Base-by-base conservation (phyloP, 2,113 vertebrate species). In the Furnarius figulus region DNA sequence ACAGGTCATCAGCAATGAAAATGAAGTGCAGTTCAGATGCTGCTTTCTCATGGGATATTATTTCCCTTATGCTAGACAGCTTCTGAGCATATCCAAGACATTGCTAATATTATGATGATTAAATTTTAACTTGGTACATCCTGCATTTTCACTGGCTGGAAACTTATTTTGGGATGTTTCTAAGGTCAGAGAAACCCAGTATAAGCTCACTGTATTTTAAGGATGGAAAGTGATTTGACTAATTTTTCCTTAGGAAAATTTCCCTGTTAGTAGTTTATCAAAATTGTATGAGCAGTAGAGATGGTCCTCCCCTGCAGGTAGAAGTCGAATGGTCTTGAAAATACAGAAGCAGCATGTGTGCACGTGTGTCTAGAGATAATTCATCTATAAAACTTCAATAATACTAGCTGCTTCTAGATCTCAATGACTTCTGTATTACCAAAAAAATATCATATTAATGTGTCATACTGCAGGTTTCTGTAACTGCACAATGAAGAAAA, bases 91-190 rank as follows among this genome's bases (percentile, higher is more conserved):
- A 84, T 53, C 31, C 31, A 67, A 86, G 53, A 46, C 3, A 47
- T 61, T 68, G 18, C 11, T 85, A 73, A 66, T 73, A 27, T 72
- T 82, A 53, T 12, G 31, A 56, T 76, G 56, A 75, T 78, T 79
- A 37, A 79, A 78, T 92, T 86, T 82, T 90, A 72, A 68, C 30
- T 81, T 61, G 49, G 24, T 82, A 42, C 35, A 52, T 75, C 46
- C 70, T 76, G 6, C 25, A 39, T 85, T 90, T 91, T 63, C 39
- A 65, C 46, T 52, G 27, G 25, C 30, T 68, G 86, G 66, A 88
- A 96, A 94, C 83, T 96, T 87, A 58, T 83, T 92, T 81, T 19
- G n/a, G n/a, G 80, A 61, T 93, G n/a, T 89, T 89, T 65, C 23
- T 92, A 62, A 58, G 61, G 66, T 39, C 27, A 62, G 70, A 78